Evolutionary conservation across 2,113 vertebrate species (phyloP).

Genomic region (Cathartes aura): DNA sequence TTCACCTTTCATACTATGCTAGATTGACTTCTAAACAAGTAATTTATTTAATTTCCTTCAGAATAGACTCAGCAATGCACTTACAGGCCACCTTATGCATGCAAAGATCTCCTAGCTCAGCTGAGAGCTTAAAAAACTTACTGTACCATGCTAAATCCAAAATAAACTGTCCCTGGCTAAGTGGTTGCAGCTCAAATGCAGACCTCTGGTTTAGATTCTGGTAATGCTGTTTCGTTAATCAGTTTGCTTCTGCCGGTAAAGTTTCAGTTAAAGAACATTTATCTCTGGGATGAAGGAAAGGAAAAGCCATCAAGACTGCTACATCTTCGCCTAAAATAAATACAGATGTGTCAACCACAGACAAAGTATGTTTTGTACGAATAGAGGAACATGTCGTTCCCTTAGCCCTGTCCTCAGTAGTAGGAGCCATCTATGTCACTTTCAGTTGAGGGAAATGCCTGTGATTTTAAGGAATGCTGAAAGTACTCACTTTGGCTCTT

Average conservation of each 20-base stretch:
- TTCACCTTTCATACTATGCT: not conserved
- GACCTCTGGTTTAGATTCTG: not conserved
- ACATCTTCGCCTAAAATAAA: conserved; percentile 24
- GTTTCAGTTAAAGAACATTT: not conserved
- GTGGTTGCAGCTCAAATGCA: not conserved
- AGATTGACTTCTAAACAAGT: not conserved
- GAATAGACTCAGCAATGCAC: not conserved
- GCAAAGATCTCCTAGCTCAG: not conserved
- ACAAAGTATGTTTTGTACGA: not conserved
- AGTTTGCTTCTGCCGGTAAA: not conserved
- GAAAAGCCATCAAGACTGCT: not conserved
- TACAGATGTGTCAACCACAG: not conserved
- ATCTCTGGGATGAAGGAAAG: not conserved
- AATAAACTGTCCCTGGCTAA: not conserved
- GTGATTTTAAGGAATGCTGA: conserved; percentile 8
- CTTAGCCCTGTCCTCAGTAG: not conserved
- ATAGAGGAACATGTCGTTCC: not conserved
- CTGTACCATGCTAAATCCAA: not conserved
- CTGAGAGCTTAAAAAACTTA: not conserved
- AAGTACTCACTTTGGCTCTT: not conserved
- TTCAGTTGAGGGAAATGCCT: not conserved
- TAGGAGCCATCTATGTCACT: not conserved
- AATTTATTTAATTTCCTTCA: not conserved
- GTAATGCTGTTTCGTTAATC: not conserved
- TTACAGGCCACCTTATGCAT: not conserved